phyloP scores from a whole-genome alignment of 1,140 invertebrate species.

The Microplitis demolitor region DNA sequence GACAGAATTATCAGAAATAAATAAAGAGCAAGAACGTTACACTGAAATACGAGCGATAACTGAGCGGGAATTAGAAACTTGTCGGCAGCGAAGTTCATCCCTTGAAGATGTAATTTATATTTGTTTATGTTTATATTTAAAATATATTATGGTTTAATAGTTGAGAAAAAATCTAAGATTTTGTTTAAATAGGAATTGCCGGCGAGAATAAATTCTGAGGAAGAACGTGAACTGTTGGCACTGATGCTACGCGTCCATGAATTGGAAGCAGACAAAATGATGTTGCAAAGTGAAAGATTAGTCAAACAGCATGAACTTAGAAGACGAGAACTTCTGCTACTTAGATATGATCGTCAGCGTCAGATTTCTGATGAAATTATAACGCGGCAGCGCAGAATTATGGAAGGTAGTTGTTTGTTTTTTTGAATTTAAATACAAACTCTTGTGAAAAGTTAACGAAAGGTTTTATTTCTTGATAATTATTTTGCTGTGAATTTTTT shows the following conservation, averaged over 20 bases:
- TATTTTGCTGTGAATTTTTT: constrained; percentile 28
- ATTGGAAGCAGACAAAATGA: constrained; percentile 89
- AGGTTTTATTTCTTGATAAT: too few relatives aligned
- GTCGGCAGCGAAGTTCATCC: constrained; percentile 73
- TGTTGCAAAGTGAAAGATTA: constrained; percentile 83
- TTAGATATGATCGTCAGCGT: constrained; percentile 83
- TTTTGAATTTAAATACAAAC: background rate
- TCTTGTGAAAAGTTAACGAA: constrained; percentile 9
- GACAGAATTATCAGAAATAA: constrained; percentile 81
- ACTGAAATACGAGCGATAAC: constrained; percentile 74
- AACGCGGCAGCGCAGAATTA: constrained; percentile 80
- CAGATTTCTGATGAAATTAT: constrained; percentile 91
- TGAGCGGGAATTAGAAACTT: constrained; percentile 78
- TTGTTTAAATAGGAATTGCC: constrained; percentile 73
- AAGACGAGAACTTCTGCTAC: constrained; percentile 79
- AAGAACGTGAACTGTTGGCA: constrained; percentile 83
- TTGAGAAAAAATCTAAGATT: background rate
- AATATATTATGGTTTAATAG: background rate
- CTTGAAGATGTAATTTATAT: constrained; percentile 80
- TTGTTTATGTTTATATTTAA: background rate
- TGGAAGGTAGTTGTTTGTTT: constrained; percentile 71
- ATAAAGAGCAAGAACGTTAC: constrained; percentile 83
- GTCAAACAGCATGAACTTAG: constrained; percentile 84
- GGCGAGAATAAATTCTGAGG: constrained; percentile 79
- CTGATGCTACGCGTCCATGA: constrained; percentile 88